A percentile compares a stretch with the other conserved stretches of the same genome.
phyloP scores from a whole-genome alignment of 2,888 invertebrate genomes.

The Chymomyza caudatula region DNA sequence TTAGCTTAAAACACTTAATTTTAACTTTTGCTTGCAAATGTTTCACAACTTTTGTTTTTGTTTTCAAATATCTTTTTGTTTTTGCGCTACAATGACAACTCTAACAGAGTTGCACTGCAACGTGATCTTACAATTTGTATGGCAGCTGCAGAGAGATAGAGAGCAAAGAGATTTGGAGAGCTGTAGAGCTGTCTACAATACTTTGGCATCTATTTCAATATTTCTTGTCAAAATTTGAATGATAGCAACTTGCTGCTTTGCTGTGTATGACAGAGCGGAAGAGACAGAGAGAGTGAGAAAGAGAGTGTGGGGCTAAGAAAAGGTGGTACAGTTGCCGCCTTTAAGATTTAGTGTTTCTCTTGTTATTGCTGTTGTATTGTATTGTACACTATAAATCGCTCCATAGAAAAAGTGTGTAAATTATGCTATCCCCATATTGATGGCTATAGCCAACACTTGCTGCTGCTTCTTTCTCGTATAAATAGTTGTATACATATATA shows the following conservation, averaged over 20 bases:
- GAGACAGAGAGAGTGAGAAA: constrained; percentile 17
- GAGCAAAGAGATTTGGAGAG: background rate
- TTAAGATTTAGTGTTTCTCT: constrained; percentile 8
- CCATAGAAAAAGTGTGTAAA: constrained; percentile 72
- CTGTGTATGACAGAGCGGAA: too few species aligned
- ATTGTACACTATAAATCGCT: constrained; percentile 68
- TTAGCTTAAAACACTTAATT: constrained; percentile 26
- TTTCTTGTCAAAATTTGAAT: too few species aligned
- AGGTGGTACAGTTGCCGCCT: background rate
- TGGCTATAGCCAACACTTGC: constrained; percentile 23
- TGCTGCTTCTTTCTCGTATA: constrained; percentile 35
- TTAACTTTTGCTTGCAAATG: constrained; percentile 25
- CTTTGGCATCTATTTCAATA: constrained; percentile 16
- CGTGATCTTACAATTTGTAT: background rate
- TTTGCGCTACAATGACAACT: background rate
- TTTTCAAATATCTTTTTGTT: constrained; percentile 4
- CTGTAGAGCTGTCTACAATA: constrained; percentile 6
- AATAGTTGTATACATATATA: constrained; percentile 65
- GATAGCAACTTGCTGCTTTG: too few species aligned
- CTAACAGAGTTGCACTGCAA: constrained; percentile 13
- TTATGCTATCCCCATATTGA: constrained; percentile 66
- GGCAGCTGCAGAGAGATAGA: background rate
- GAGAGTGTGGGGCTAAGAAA: background rate
- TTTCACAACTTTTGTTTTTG: constrained; percentile 18
- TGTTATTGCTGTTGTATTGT: constrained; percentile 31